Base-by-base conservation (phyloP, 2,113 vertebrate genomes). In the Lathamus discolor region DNA sequence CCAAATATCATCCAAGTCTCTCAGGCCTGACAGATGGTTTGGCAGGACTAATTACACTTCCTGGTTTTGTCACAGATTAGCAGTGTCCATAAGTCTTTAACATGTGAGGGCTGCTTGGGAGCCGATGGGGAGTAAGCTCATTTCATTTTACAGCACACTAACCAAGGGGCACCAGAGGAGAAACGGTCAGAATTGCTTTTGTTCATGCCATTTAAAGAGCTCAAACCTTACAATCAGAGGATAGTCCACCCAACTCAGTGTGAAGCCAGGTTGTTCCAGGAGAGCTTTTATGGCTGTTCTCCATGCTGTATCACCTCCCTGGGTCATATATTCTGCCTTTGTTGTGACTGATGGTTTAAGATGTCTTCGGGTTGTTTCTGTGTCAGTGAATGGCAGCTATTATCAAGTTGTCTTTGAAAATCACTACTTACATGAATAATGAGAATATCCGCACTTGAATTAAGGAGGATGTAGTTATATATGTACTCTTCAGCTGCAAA, bases 1-100 rank as follows among this genome's bases (percentile, higher is more conserved):
- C 80, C 91, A 96, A 94, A 94, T 96, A 93, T 33, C 86, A 57
- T 93, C 86, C 91, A 93, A 93, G 74, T 88, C 92, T 94, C 92
- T 85, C 74, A 86, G 88, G 92, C 86, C 82, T 92, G 86, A 80
- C 88, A 95, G 96, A 82, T 95, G 95, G 90, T 86, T 95, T 89
- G 86, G 69, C 86, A 91, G 86, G 69, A 46, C 92, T 93, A 89
- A 96, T 93, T 91, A 91, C 78, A 70, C 44, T 66, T 86, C 66
- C 70, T 90, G 81, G 28, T 64, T 95, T 93, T 96, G 91, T 89
- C 91, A 63, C 77, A 85, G 91, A 92, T 94, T 69, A 92, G 81
- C 81, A 41, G 44, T 43, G 44, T 76, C 86, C 86, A 0, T 82
- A 86, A 92, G 81, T 82, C 86, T 91, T 84, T 66, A 95, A 83